Base-by-base conservation (phyloP, 2,797 vertebrate genomes). In the Helostoma temminkii region DNA sequence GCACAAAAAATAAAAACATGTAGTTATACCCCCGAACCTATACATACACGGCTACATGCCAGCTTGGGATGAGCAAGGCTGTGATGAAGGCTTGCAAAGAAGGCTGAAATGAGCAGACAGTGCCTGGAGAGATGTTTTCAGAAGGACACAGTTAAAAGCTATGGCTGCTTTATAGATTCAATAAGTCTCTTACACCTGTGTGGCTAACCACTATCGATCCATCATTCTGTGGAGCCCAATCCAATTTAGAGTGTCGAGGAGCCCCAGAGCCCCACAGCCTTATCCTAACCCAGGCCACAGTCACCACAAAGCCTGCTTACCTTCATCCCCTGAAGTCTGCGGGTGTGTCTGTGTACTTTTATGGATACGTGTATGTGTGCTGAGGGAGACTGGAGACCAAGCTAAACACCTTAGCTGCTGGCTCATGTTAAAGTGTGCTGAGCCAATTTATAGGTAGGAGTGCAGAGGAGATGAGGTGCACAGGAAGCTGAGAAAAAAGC, bases 141-240 rank as follows among this genome's bases (percentile, higher is more conserved):
- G 84, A 65, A 75, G 83, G 74, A 85, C 76, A 88, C 74, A 75
- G 82, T 86, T 87, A 89, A 87, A 88, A 87, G 76, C 86, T 53
- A 78, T 71, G 80, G 84, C 80, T 84, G 80, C 80, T 87, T 86
- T 88, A 91, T 85, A 92, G 85, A 93, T 93, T 91, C 87, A 91
- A 90, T 91, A 86, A 89, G 90, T 89, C 86, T 88, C 84, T 86
- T 90, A 91, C 87, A 93, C 88, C 89, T 90, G 85, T 91, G 89
- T 87, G 89, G 90, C 88, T 89, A 90, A 91, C 88, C 84, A 89
- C 76, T 87, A 92, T 90, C 90, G 85, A 93, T 93, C 91, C 83
- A 91, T 93, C 91, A 91, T 89, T 90, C 86, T 91, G 87, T 85
- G 85, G 83, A 87, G 87, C 78, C 86, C 90, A 86, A 92, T 91